These are phyloP conservation scores for Potorous gilbertii DNA, from an alignment of 2,797 vertebrate genomes.

Conservation along the genomic window DNA sequence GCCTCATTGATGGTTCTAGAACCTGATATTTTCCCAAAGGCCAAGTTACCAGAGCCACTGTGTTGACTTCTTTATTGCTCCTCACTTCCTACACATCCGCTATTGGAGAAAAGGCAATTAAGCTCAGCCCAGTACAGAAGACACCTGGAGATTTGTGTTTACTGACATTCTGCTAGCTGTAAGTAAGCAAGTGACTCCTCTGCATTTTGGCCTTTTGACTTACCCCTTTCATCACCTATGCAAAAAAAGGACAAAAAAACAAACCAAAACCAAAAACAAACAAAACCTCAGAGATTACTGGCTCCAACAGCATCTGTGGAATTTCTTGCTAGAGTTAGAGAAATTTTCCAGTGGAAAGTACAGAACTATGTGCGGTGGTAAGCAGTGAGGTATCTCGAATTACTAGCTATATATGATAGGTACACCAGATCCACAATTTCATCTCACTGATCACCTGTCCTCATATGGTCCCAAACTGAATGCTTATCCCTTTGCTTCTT, in stretches of 20 bases:
- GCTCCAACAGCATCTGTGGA: neutral
- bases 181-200: neutral
- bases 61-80: neutral
- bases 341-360: neutral
- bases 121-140: neutral
- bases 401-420: neutral
- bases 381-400: neutral
- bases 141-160: neutral
- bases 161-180: neutral
- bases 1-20: neutral
- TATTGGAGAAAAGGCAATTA: neutral
- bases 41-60: neutral
- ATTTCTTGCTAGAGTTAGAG: neutral
- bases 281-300: too few relatives aligned
- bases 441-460: neutral
- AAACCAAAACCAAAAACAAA: too few relatives aligned
- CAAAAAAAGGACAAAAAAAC: too few relatives aligned
- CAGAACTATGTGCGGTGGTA: neutral
- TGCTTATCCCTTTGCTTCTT: neutral
- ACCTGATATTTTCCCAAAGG: neutral
- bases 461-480: neutral
- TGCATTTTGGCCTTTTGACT: neutral
- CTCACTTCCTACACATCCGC: neutral
- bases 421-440: neutral
- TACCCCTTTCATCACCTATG: neutral